Conservation (phyloP, 2,888 invertebrate genomes). For the Ectobius pallidus region DNA sequence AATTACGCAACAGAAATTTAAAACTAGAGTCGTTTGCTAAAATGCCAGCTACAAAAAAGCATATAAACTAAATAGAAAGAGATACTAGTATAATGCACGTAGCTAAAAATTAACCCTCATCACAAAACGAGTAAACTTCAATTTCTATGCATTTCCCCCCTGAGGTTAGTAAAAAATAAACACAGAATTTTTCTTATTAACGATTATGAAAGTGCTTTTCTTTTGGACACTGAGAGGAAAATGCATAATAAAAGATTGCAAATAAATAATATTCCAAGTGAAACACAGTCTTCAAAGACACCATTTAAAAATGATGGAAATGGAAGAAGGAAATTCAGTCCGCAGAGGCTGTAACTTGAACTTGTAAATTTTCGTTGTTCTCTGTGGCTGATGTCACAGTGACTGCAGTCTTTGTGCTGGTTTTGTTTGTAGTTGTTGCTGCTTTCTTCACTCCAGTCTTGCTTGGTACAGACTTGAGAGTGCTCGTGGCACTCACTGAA, state of each 20-base stretch:
- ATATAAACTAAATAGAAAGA: not conserved
- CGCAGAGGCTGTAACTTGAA: not conserved
- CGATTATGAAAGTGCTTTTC: not conserved
- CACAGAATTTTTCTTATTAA: not conserved
- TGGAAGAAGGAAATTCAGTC: not conserved
- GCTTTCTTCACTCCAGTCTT: not conserved
- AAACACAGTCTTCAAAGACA: constrained; percentile 14
- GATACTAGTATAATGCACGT: not conserved
- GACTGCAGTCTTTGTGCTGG: not conserved
- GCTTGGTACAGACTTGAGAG: not conserved
- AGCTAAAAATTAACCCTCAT: too few relatives aligned
- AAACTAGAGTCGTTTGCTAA: not conserved
- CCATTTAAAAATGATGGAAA: constrained; percentile 13
- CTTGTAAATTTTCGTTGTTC: constrained; percentile 15
- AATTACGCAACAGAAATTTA: not conserved
- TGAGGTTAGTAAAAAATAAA: too few relatives aligned
- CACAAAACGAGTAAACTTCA: too few relatives aligned
- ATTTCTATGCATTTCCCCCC: too few relatives aligned
- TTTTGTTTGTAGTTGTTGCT: not conserved
- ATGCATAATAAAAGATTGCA: not conserved
- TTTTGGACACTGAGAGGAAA: not conserved
- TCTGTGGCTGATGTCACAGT: not conserved
- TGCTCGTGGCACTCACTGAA: constrained; percentile 25
- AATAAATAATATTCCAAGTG: constrained; percentile 20
- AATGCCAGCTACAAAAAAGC: not conserved